Evolutionary conservation across 2,113 vertebrate species (phyloP).

Genomic region (Phaethornis superciliosus): DNA sequence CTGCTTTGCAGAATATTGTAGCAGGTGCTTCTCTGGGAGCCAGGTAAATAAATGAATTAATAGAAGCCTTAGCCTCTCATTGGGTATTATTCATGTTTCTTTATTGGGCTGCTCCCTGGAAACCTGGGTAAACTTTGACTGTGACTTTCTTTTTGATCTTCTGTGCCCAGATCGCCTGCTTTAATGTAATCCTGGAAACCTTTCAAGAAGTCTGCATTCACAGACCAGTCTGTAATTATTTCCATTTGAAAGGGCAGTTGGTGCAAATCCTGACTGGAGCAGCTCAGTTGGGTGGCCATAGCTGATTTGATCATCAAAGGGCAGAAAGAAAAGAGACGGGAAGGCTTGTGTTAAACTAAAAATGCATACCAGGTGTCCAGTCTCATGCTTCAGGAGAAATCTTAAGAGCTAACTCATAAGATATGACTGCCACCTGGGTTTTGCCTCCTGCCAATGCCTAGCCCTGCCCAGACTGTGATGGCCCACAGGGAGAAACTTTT

Average conservation of each 20-base stretch:
- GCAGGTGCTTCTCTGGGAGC: slow-evolving; percentile 25
- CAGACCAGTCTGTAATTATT: background rate
- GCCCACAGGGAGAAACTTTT: background rate
- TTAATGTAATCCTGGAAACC: slow-evolving; percentile 36
- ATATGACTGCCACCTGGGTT: background rate
- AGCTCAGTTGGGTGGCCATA: background rate
- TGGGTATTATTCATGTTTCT: slow-evolving; percentile 18
- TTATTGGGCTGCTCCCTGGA: slow-evolving; percentile 32
- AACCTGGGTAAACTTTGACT: slow-evolving; percentile 23
- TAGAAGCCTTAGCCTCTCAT: background rate
- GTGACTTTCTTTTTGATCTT: slow-evolving; percentile 39
- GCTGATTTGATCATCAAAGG: background rate
- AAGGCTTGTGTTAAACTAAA: background rate
- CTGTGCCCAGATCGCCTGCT: background rate
- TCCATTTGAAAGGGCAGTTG: slow-evolving; percentile 53
- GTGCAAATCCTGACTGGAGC: slow-evolving; percentile 16
- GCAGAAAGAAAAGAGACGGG: background rate
- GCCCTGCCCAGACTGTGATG: background rate
- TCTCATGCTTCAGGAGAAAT: background rate
- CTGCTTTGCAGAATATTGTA: slow-evolving; percentile 29
- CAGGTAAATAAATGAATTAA: slow-evolving; percentile 47
- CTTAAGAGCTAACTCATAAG: background rate
- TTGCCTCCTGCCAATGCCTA: background rate
- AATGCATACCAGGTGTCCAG: background rate
- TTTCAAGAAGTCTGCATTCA: slow-evolving; percentile 18